Percentiles rank a stretch among this genome's conserved stretches.
phyloP scores from a whole-genome alignment of 2,113 vertebrate species.

The Brienomyrus longianalis region DNA sequence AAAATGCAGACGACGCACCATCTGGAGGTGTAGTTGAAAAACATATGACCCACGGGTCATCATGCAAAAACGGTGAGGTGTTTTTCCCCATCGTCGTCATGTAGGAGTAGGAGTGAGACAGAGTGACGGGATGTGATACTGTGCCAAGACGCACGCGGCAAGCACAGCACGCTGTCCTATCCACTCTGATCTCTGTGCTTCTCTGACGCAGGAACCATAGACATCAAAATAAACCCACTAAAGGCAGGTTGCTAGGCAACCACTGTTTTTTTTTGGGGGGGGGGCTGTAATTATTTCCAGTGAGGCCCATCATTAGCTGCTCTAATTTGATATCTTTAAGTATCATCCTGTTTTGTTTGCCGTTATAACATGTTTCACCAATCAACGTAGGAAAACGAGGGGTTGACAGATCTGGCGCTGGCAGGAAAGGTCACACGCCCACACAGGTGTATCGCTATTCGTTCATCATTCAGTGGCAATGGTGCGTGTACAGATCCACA shows the following conservation, averaged over 20 bases:
- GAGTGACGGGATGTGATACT: background rate
- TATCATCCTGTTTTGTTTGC: slow-evolving; percentile 12
- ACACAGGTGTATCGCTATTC: background rate
- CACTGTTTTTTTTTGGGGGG: slow-evolving; percentile 4
- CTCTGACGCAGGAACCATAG: slow-evolving; percentile 1
- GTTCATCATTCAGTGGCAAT: background rate
- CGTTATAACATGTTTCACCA: background rate
- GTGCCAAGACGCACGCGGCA: background rate
- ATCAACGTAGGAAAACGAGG: background rate
- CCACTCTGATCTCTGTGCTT: background rate
- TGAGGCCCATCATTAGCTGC: slow-evolving; percentile 3
- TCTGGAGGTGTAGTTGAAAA: background rate
- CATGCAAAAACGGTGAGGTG: background rate
- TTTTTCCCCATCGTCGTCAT: background rate
- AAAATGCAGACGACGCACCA: too few species aligned
- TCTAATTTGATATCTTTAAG: slow-evolving; percentile 16
- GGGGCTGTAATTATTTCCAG: slow-evolving; percentile 14
- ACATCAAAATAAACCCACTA: background rate
- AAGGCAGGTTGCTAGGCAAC: slow-evolving; percentile 22
- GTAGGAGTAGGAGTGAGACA: background rate
- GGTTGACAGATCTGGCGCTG: background rate
- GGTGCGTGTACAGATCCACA: background rate
- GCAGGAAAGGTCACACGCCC: slow-evolving; percentile 1
- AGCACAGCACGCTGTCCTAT: background rate
- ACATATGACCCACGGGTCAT: background rate